Base-by-base conservation (phyloP, 2,113 vertebrate genomes). In the Eonycteris spelaea region DNA sequence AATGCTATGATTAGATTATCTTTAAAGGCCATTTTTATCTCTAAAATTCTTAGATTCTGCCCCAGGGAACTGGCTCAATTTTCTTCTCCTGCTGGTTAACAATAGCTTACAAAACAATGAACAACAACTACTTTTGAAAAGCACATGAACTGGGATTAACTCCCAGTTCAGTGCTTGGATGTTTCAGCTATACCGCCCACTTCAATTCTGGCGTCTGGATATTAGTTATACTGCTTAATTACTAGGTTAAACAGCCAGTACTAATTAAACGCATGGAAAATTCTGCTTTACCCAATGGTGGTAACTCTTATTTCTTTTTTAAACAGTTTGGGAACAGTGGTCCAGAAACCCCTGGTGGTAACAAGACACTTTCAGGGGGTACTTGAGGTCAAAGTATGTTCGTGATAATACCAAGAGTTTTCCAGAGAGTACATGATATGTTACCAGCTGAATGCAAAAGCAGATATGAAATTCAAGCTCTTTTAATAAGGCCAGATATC, bases 181-280 rank as follows among this genome's bases (percentile, higher is more conserved):
- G 28, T 79, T 83, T 97, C 51, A 63, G 45, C 88, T 73, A 14
- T 51, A 59, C 78, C 68, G 3, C 94, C 96, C 93, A 97, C 97
- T 94, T 96, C 73, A 93, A 28, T 94, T 97, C 96, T 97, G 96
- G 95, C 92, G 88, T 96, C 96, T 93, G 82, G 70, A 78, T 91
- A 68, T 94, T 91, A 68, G 73, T 94, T 91, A 65, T 4, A 80
- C 10, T 78, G 35, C 63, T 93, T 97, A 93, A 95, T 84, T 86
- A 67, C 26, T 53, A 96, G 85, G 68, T 89, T 96, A 94, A 97
- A 96, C 33, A 94, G 73, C 45, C 91, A 96, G 91, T 65, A 95
- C 33, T 88, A 51, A 96, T 70, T 90, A 89, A 75, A 96, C 51
- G 97, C 77, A 93, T 51, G 68, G 40, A 73, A 93, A 94, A 77